phyloP scores from a whole-genome alignment of 2,797 vertebrate species.

The Peromyscus nudipes region DNA sequence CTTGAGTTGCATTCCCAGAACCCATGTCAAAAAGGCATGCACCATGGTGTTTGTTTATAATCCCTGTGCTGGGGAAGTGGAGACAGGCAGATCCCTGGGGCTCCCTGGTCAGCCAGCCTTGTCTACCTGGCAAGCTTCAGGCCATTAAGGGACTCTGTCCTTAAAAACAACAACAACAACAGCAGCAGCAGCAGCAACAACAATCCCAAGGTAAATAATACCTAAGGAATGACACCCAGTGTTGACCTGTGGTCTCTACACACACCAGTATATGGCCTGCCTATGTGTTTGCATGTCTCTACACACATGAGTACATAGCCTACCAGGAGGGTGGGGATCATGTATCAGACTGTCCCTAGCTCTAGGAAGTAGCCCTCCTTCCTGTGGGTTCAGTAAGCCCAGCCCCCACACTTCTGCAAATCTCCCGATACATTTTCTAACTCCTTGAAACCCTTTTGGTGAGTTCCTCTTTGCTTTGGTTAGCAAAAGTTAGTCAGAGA shows the following conservation, averaged over 20 bases:
- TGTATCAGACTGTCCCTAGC: too few relatives aligned
- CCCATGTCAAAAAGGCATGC: neutral
- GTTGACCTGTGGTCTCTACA: neutral
- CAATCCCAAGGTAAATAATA: neutral
- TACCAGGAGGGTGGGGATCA: neutral
- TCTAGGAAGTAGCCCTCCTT: neutral
- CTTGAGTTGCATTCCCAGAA: neutral
- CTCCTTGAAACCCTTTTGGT: neutral
- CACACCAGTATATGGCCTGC: too few relatives aligned
- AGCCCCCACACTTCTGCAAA: too few relatives aligned
- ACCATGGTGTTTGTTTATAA: neutral
- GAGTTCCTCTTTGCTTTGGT: neutral
- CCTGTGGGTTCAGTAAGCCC: neutral
- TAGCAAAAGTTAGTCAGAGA: neutral
- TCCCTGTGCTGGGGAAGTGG: neutral
- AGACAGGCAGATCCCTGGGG: neutral
- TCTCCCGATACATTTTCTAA: neutral
- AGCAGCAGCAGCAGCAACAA: neutral
- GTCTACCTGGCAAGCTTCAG: neutral
- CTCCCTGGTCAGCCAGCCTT: neutral
- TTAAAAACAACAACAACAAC: neutral
- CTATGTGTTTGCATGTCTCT: too few relatives aligned
- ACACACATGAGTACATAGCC: neutral
- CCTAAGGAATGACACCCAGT: neutral
- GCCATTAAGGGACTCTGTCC: neutral